Evolutionary conservation across 2,113 vertebrate species (phyloP).

Genomic region (Cinclus cinclus): DNA sequence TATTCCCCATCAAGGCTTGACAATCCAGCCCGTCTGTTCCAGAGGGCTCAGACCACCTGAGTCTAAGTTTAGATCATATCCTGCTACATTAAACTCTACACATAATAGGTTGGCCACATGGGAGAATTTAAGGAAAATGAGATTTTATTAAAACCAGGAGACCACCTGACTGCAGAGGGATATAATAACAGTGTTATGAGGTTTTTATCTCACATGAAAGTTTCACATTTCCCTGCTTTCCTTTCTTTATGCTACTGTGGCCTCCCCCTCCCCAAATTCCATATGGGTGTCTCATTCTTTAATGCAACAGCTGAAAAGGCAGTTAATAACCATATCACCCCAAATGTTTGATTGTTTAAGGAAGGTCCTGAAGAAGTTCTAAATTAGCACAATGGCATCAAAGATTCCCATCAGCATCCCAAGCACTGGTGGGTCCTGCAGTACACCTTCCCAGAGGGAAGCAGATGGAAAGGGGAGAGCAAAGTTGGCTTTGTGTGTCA

Average conservation of each 20-base stretch:
- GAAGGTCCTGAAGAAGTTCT: background rate
- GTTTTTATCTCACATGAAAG: constrained; percentile 71
- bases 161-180: constrained; percentile 57
- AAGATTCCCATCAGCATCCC: background rate
- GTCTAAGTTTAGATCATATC: constrained; percentile 75
- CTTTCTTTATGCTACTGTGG: constrained; percentile 22
- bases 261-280: background rate
- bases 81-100: constrained; percentile 71
- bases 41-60: constrained; percentile 64
- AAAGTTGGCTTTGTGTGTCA: background rate
- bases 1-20: background rate
- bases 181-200: constrained; percentile 58
- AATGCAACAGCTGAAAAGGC: constrained; percentile 19
- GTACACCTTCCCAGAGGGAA: background rate
- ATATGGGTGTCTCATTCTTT: constrained; percentile 25
- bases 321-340: constrained; percentile 19
- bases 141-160: constrained; percentile 79
- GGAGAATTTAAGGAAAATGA: constrained; percentile 77
- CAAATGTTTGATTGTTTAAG: background rate
- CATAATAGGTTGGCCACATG: constrained; percentile 67
- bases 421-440: background rate
- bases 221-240: constrained; percentile 62
- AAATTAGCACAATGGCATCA: constrained; percentile 1
- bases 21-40: constrained; percentile 46
- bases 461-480: background rate